These are phyloP conservation scores for Battus philenor DNA, from an alignment of 1,140 invertebrate species.

Conservation along the genomic window DNA sequence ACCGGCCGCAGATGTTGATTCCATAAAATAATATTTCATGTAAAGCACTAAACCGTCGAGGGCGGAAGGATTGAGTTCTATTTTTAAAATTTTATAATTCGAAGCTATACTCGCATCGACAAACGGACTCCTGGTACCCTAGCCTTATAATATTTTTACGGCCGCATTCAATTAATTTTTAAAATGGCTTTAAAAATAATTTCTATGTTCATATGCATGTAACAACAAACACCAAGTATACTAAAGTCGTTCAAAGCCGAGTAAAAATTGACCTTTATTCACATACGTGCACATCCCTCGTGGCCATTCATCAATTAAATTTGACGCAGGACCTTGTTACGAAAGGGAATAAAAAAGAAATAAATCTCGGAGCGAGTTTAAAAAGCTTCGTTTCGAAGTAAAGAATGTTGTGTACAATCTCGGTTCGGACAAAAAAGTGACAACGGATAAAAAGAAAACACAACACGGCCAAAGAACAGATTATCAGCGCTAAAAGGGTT, in stretches of 20 bases:
- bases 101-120: constrained; percentile 52
- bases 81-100: constrained; percentile 74
- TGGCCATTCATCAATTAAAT: constrained; percentile 73
- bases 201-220: too few relatives aligned
- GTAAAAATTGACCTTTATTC: constrained; percentile 47
- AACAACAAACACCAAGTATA: neutral
- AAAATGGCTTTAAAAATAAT: neutral
- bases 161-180: constrained; percentile 16
- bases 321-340: constrained; percentile 54
- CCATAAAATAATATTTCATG: constrained; percentile 76
- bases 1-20: constrained; percentile 68
- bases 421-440: constrained; percentile 72
- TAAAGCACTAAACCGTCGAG: constrained; percentile 71
- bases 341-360: constrained; percentile 67
- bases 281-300: constrained; percentile 49
- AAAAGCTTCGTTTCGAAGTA: constrained; percentile 74
- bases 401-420: constrained; percentile 76
- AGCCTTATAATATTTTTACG: constrained; percentile 22
- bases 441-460: constrained; percentile 68
- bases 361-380: constrained; percentile 64
- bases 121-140: constrained; percentile 44
- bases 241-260: neutral
- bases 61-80: constrained; percentile 73
- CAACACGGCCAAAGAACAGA: constrained; percentile 71
- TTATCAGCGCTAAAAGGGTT: constrained; percentile 76